Conservation (phyloP, 1,140 invertebrate species). For the Copidosoma floridanum region DNA sequence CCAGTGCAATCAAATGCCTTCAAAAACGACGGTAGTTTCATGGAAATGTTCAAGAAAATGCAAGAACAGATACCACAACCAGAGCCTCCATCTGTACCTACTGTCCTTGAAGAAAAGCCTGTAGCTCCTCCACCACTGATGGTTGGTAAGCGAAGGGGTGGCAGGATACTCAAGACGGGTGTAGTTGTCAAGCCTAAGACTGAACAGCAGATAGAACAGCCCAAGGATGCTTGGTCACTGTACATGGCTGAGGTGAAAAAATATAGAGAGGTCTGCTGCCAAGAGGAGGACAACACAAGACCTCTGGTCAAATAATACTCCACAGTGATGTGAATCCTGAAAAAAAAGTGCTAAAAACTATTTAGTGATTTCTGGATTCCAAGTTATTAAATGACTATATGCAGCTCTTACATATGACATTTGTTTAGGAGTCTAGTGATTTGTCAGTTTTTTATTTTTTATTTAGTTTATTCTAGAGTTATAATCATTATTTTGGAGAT, state of each 20-base stretch:
- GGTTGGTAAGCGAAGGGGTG: slow-evolving; percentile 82
- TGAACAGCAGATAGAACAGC: slow-evolving; percentile 63
- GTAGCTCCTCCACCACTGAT: slow-evolving; percentile 62
- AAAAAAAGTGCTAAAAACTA: not conserved
- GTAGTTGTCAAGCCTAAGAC: slow-evolving; percentile 81
- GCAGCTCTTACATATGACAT: no score
- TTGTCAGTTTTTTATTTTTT: no score
- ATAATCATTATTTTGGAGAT: no score
- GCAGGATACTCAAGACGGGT: slow-evolving; percentile 83
- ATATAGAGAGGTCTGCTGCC: slow-evolving; percentile 87
- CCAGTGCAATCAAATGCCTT: slow-evolving; percentile 63
- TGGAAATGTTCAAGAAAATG: slow-evolving; percentile 88
- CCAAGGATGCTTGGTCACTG: slow-evolving; percentile 86
- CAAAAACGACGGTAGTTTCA: slow-evolving; percentile 83
- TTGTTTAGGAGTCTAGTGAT: no score
- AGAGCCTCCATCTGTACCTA: slow-evolving; percentile 49
- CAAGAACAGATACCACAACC: slow-evolving; percentile 61
- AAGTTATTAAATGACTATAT: not conserved
- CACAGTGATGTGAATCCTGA: not conserved
- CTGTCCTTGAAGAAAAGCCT: slow-evolving; percentile 46
- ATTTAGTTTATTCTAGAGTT: no score
- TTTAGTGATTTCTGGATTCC: not conserved
- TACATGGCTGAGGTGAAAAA: slow-evolving; percentile 92
- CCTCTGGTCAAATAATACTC: slow-evolving; percentile 80
- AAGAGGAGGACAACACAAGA: slow-evolving; percentile 87